Base-by-base conservation (phyloP, 2,797 vertebrate species). In the Syngnathus acus region DNA sequence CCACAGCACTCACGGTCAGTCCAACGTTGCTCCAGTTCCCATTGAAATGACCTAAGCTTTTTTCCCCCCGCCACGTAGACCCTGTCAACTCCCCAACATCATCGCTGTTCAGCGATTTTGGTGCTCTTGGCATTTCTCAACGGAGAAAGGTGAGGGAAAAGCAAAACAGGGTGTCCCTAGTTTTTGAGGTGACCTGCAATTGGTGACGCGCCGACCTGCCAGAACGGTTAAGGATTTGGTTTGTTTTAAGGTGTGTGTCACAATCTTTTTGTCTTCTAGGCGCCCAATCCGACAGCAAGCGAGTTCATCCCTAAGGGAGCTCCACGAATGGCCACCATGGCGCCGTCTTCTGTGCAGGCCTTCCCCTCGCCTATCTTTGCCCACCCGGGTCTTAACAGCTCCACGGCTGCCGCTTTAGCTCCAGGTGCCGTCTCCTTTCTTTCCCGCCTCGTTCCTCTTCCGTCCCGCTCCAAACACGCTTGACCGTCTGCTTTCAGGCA, bases 231-330 rank as follows among this genome's bases (percentile, higher is more conserved):
- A 32, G 26, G 26, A 32, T 32, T 32, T 32, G 2, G 3, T 32
- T 32, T 3, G 26, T 32, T 32, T 32, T 3, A 32, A 32, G 26
- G 16, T 11, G 19, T 26, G n/a, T 4, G 9, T 57, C 8, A 57
- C 53, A 1, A 11, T 7, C 14, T 8, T 4, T 48, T 11, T 54
- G 3, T 72, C 23, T 74, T 58, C 69, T 84, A 99, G 97, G 88
- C 95, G 89, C 97, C 97, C 84, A 99, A 99, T 87, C 97, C 97
- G 59, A 84, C 96, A 87, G 97, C 97, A 85, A 98, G 88, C 71
- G 97, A 99, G 80, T 99, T 99, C 87, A 94, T 99, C 86, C 97
- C 97, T 68, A 99, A 99, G 89, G 97, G 95, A 90, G 93, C 93
- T 80, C 94, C 96, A 70, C 93, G 95, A 72, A 93, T 98, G 91